Base-by-base conservation (phyloP, 2,113 vertebrate species). In the Heptranchias perlo region DNA sequence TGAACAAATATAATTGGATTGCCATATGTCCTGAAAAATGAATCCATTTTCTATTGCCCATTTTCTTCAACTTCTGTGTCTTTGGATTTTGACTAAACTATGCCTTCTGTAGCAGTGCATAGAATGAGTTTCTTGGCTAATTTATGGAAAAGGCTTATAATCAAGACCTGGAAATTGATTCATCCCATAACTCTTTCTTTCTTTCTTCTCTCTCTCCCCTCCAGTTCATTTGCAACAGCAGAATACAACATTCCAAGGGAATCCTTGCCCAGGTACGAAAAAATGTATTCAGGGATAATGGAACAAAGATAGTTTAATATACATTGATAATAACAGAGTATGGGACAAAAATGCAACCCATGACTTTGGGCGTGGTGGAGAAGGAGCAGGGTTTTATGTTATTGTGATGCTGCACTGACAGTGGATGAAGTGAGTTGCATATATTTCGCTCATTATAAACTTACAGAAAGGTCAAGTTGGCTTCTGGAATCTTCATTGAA, bases 171-270 rank as follows among this genome's bases (percentile, higher is more conserved):
- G 58, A 2, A n/a, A 93, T 93, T 93, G 31, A 61, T 35, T n/a
- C 35, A 13, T 92, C 5, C 0, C 69, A 35, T n/a, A n/a, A n/a
- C n/a, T 73, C 28, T 35, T 31, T 73, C 10, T 73, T 82, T 44
- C 18, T 82, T 93, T 23, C 1, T 18, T 39, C 16, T 39, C 5
- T 10, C 28, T 86, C 44, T 58, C 52, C 35, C 28, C 52, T 62
- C n/a, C 14, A 93, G 89, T 62, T 39, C 89, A 39, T 93, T 39
- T 62, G 89, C 35, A 62, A n/a, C 89, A n/a, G n/a, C 89, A 39
- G 89, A 93, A 64, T 93, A 93, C 58, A 93, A 93, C 6, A n/a
- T 93, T 93, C 35, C 89, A 7, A 93, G 89, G 14, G 89, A 62
- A 93, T 61, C 89, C 61, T n/a, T 93, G 61, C 89, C 58, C 18